These are phyloP conservation scores for Embiotoca jacksoni DNA, from an alignment of 2,113 vertebrate genomes.

Conservation along the genomic window DNA sequence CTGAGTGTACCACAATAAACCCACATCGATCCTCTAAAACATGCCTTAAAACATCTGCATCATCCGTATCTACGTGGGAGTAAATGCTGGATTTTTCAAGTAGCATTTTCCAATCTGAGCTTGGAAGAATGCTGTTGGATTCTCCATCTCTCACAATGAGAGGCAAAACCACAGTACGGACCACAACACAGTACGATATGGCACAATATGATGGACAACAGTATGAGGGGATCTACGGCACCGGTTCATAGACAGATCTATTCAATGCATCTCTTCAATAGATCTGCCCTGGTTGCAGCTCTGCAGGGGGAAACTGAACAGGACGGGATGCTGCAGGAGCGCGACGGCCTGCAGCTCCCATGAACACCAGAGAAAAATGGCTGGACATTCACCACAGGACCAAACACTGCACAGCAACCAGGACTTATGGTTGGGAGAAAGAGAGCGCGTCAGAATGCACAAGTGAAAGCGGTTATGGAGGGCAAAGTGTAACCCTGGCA, in stretches of 20 bases:
- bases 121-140: constrained; percentile 58
- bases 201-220: constrained; percentile 59
- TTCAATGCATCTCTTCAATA: constrained; percentile 61
- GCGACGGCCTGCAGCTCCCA: constrained; percentile 36
- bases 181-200: constrained; percentile 62
- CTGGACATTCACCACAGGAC: constrained; percentile 67
- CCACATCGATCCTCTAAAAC: constrained; percentile 14
- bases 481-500: constrained; percentile 66
- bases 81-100: constrained; percentile 62
- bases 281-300: constrained; percentile 66
- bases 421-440: constrained; percentile 54
- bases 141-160: constrained; percentile 38
- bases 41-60: background rate
- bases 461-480: constrained; percentile 44
- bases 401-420: constrained; percentile 74
- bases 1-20: background rate
- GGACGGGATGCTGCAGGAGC: constrained; percentile 32
- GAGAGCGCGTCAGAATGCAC: constrained; percentile 50
- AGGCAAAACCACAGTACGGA: constrained; percentile 52
- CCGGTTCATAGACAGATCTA: constrained; percentile 67
- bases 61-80: constrained; percentile 5
- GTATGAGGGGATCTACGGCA: constrained; percentile 40
- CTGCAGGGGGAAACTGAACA: constrained; percentile 20
- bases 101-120: constrained; percentile 61
- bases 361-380: constrained; percentile 44